phyloP scores from a whole-genome alignment of 2,888 invertebrate genomes.

The Cybosia mesomella region DNA sequence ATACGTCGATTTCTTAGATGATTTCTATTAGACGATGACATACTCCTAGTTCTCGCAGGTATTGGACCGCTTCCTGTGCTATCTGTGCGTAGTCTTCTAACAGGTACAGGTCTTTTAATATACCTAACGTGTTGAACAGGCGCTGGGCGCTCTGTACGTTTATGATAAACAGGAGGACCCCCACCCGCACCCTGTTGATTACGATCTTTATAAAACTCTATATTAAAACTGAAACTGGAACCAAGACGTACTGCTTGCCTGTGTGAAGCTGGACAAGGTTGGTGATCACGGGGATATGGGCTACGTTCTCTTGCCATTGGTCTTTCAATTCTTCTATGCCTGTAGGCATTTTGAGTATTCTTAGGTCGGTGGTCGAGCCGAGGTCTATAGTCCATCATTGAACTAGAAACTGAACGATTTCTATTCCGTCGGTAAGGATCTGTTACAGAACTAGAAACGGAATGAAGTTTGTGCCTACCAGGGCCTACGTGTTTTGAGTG shows the following conservation, averaged over 20 bases:
- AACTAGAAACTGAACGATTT: slow-evolving; percentile 16
- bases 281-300: neutral
- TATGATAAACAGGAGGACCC: neutral
- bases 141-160: neutral
- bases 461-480: slow-evolving; percentile 10
- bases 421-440: slow-evolving; percentile 6
- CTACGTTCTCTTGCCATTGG: neutral
- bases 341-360: neutral
- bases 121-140: neutral
- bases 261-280: slow-evolving; percentile 8
- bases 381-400: neutral
- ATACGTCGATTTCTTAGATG: slow-evolving; percentile 12
- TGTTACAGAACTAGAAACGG: slow-evolving; percentile 23
- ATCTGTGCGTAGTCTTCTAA: neutral
- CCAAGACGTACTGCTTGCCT: slow-evolving; percentile 49
- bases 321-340: neutral
- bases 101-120: slow-evolving; percentile 12
- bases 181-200: neutral
- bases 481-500: slow-evolving; percentile 24
- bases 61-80: slow-evolving; percentile 3
- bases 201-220: slow-evolving; percentile 56
- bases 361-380: no score
- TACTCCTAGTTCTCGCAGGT: slow-evolving; percentile 15
- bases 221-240: slow-evolving; percentile 55
- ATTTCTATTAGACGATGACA: slow-evolving; percentile 20